A percentile compares a stretch with the other conserved stretches of the same genome.
These are phyloP conservation scores for Oreocharis arfaki DNA, from an alignment of 2,113 vertebrate genomes.

Conservation along the genomic window DNA sequence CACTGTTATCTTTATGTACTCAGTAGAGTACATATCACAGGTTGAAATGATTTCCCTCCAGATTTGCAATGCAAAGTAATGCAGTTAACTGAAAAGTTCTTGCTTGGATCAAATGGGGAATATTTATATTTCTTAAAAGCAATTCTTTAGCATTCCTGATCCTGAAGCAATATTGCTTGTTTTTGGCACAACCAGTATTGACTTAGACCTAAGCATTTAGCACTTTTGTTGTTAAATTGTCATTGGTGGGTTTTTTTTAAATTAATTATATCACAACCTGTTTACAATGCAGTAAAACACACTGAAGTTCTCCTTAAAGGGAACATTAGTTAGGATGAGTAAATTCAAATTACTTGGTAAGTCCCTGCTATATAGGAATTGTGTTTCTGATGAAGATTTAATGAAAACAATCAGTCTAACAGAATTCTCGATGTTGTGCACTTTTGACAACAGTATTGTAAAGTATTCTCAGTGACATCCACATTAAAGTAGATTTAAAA, in stretches of 20 bases:
- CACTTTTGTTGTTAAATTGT: conserved; percentile 4
- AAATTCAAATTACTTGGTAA: conserved; percentile 19
- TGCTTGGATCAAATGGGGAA: background rate
- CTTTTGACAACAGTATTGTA: background rate
- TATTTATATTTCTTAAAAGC: background rate
- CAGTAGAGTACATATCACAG: background rate
- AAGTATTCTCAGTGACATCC: background rate
- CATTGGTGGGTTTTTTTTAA: background rate
- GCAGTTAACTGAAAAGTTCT: background rate
- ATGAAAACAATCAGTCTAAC: conserved; percentile 43
- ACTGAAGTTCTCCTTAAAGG: background rate
- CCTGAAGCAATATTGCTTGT: background rate
- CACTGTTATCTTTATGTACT: background rate
- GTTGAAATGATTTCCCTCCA: background rate
- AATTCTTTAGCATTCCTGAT: background rate
- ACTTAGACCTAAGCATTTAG: background rate
- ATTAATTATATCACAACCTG: background rate
- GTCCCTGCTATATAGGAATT: background rate
- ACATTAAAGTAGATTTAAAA: background rate
- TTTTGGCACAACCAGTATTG: background rate
- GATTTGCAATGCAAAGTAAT: background rate
- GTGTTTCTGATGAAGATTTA: conserved; percentile 22
- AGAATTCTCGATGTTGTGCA: background rate
- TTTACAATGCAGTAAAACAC: background rate
- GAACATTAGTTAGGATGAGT: background rate